Evolutionary conservation across 2,888 invertebrate species (phyloP).

Genomic region (Spialia ferax): DNA sequence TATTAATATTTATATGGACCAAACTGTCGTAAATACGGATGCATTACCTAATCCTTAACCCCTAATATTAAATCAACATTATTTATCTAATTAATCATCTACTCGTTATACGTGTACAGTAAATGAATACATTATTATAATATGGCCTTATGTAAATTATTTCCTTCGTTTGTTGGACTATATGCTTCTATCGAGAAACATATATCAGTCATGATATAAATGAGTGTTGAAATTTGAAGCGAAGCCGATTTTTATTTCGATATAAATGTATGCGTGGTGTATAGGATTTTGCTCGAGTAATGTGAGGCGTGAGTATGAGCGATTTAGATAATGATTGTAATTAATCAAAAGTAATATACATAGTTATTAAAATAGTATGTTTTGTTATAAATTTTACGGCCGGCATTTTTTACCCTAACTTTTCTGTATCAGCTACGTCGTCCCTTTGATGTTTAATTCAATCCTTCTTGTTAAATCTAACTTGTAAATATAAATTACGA

Average conservation of each 20-base stretch:
- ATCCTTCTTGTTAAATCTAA: slow-evolving; percentile 53
- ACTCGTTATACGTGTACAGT: slow-evolving; percentile 85
- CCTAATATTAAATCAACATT: slow-evolving; percentile 81
- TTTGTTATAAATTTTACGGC: slow-evolving; percentile 61
- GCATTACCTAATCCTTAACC: slow-evolving; percentile 78
- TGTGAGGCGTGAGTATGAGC: slow-evolving; percentile 65
- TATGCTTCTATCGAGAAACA: slow-evolving; percentile 72
- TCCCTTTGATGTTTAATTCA: slow-evolving; percentile 67
- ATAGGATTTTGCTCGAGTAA: slow-evolving; percentile 65
- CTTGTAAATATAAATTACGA: slow-evolving; percentile 66
- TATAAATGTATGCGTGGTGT: slow-evolving; percentile 65
- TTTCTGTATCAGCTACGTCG: slow-evolving; percentile 67
- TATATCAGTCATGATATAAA: slow-evolving; percentile 59
- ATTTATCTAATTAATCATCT: slow-evolving; percentile 84
- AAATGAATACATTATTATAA: too few species aligned
- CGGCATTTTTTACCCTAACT: slow-evolving; percentile 67
- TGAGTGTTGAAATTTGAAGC: slow-evolving; percentile 60
- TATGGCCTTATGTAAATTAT: slow-evolving; percentile 86
- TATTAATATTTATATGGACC: slow-evolving; percentile 86
- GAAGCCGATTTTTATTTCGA: slow-evolving; percentile 54
- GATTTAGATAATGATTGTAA: slow-evolving; percentile 74
- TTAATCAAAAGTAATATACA: slow-evolving; percentile 71
- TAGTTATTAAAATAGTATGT: slow-evolving; percentile 55
- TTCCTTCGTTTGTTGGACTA: slow-evolving; percentile 71
- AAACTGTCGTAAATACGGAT: slow-evolving; percentile 85